phyloP scores from a whole-genome alignment of 2,113 vertebrate genomes.

The Oxyura jamaicensis region DNA sequence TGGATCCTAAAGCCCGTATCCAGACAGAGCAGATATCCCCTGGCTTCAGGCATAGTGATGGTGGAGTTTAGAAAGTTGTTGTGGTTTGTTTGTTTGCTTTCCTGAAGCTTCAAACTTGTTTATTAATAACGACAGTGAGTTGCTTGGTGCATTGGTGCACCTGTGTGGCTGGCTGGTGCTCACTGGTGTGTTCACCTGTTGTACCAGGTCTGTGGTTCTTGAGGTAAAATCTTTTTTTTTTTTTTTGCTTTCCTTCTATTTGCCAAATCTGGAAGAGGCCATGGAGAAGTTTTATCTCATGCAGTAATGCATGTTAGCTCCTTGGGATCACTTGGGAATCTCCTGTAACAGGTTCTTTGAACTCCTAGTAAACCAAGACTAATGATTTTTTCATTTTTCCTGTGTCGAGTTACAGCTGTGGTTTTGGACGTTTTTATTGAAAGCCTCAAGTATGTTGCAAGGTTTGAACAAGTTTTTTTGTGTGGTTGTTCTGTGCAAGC shows the following conservation, averaged over 20 bases:
- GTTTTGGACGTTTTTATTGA: background rate
- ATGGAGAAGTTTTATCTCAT: background rate
- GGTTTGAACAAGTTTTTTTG: background rate
- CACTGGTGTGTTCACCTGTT: background rate
- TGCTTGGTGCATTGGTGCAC: background rate
- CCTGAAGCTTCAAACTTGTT: background rate
- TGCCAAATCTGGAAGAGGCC: background rate
- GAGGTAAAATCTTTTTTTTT: background rate
- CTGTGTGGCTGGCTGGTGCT: background rate
- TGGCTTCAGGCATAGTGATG: fast-evolving
- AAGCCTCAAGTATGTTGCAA: fast-evolving
- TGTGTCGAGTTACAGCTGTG: background rate
- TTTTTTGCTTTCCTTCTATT: background rate
- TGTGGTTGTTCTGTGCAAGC: background rate
- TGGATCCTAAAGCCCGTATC: background rate
- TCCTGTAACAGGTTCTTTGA: background rate
- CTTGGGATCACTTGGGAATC: background rate
- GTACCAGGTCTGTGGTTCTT: background rate
- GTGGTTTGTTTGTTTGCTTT: background rate
- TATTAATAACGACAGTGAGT: background rate
- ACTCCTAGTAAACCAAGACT: fast-evolving
- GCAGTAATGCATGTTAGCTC: background rate
- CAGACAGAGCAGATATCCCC: fast-evolving
- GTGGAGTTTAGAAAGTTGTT: background rate
- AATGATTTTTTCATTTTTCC: background rate